These are phyloP conservation scores for Indri indri DNA, from an alignment of 2,113 vertebrate species.

Conservation along the genomic window DNA sequence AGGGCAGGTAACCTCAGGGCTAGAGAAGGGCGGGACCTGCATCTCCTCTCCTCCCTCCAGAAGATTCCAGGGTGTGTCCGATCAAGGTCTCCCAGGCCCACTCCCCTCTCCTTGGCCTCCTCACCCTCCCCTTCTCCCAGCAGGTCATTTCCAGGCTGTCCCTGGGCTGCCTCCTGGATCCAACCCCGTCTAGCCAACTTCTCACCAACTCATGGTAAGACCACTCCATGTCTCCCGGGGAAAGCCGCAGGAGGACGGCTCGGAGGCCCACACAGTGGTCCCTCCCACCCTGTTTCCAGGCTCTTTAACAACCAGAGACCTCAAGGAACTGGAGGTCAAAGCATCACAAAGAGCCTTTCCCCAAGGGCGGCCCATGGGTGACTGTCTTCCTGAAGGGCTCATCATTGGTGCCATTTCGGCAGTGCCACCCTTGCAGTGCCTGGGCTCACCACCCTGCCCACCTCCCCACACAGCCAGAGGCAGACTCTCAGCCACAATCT, in stretches of 20 bases:
- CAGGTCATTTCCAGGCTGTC: not conserved
- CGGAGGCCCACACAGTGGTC: accelerated
- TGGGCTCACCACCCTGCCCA: not conserved
- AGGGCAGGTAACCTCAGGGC: not conserved
- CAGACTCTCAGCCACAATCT: not conserved
- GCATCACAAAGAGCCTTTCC: not conserved
- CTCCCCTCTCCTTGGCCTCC: not conserved
- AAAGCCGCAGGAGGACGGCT: not conserved
- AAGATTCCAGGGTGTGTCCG: not conserved
- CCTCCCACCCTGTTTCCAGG: not conserved
- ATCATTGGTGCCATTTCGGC: accelerated
- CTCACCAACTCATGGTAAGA: not conserved
- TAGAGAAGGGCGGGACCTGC: not conserved
- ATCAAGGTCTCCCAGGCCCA: not conserved
- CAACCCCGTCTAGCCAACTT: no score
- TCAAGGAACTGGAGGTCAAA: not conserved
- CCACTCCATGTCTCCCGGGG: constrained; percentile 86
- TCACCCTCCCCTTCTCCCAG: not conserved
- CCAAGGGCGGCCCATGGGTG: accelerated
- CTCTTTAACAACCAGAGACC: not conserved
- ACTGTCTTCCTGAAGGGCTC: not conserved
- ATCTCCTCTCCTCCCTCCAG: not conserved
- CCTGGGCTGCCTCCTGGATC: not conserved
- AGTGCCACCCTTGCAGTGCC: accelerated
- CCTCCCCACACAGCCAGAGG: not conserved